Evolutionary conservation across 2,113 vertebrate genomes (phyloP), one percentile per base, ranked within the genome.

Genomic region (Glareola pratincola): DNA sequence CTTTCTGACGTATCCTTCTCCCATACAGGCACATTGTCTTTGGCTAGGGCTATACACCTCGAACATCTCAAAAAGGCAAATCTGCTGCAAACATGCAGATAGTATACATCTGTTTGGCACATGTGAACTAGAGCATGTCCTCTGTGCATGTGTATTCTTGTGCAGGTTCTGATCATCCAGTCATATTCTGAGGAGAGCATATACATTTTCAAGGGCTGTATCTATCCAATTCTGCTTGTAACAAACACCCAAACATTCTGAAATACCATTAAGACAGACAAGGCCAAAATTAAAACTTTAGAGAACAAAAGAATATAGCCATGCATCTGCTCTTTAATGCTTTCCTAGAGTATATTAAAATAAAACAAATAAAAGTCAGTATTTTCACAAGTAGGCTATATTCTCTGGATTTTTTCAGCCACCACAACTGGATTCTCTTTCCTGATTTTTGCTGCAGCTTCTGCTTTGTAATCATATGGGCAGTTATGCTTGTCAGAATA

Each of bases 401-500:
- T 99, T 99, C 99, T 99, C 99, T 99, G 99, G 96, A 99, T 99
- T 98, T 99, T 99, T 98, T 99, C 99, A 73, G 99, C 99, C 94
- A 99, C 99, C 90, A 99, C 99, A 94, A 99, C 98, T n/a, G 99
- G 99, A 98, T 99, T 99, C 85, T 99, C 99, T 98, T 99, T 99
- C 41, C 99, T 99, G 97, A 99, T 99, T 98, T 99, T 99, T 98
- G 98, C 99, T 82, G 99, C 99, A 77, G 99, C 99, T 98, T 99
- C 99, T 66, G 99, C 98, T 98, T 99, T 99, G 98, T 99, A 99
- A 97, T 99, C 99, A 43, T 99, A 99, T 0, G 99, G 99, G 92
- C 99, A 99, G 98, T 99, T 99, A 99, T 99, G 99, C 98, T 99
- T 99, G 98, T 99, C 99, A 63, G 99, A 99, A 32, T 99, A 99